phyloP scores from a whole-genome alignment of 2,888 invertebrate genomes.

The Subacronicta megacephala region DNA sequence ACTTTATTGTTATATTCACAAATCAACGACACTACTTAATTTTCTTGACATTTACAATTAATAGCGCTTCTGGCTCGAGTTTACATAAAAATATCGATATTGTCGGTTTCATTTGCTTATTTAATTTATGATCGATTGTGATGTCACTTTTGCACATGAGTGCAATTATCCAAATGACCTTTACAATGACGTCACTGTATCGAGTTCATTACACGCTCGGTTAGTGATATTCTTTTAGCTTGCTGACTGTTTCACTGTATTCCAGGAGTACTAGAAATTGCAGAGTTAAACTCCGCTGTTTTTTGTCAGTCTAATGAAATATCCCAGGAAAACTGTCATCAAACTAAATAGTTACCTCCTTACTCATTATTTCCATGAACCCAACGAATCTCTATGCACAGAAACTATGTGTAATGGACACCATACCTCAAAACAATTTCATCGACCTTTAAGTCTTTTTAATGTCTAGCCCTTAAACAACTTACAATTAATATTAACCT shows the following conservation, averaged over 20 bases:
- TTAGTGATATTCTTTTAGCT: neutral
- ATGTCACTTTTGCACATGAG: constrained; percentile 11
- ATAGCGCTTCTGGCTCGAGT: constrained; percentile 61
- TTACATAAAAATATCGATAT: constrained; percentile 32
- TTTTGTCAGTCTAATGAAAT: neutral
- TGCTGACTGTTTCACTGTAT: neutral
- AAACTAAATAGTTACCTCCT: too few species aligned
- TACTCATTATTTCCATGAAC: too few species aligned
- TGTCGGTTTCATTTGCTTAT: constrained; percentile 19
- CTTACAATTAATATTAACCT: constrained; percentile 35
- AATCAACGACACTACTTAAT: constrained; percentile 47
- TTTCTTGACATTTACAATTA: constrained; percentile 36
- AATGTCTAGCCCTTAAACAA: constrained; percentile 24
- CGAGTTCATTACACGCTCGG: neutral
- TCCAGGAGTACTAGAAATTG: too few species aligned
- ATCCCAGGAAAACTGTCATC: too few species aligned
- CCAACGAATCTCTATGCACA: too few species aligned
- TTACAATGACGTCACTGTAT: neutral
- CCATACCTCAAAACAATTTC: too few species aligned
- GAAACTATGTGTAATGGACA: too few species aligned
- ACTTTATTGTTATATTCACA: constrained; percentile 23
- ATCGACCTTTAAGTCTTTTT: constrained; percentile 1
- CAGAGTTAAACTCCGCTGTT: too few species aligned
- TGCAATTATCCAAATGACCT: neutral
- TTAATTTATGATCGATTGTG: constrained; percentile 12